Base-by-base conservation (phyloP, 2,888 invertebrate species). In the Gandaritis pyraliata region DNA sequence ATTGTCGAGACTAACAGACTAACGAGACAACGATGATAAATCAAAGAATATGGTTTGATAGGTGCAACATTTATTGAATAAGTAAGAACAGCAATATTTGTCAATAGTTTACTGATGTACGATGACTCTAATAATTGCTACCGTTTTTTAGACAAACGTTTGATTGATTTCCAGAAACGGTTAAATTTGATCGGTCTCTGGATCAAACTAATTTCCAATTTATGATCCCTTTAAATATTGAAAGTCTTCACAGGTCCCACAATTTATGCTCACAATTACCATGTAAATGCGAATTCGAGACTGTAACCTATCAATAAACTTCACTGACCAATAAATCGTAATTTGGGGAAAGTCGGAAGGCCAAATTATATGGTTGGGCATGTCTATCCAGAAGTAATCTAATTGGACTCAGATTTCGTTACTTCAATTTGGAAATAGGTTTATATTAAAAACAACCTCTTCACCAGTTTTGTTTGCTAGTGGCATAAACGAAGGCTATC, bases 201-300 rank as follows among this genome's bases (percentile, higher is more conserved):
- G 23, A 51, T 53, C 59, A 58, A 66, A 58, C 53, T 61, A 23
- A 65, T 67, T 65, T 68, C 15, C 49, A 63, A 55, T 64, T 64
- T 64, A 63, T 64, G 52, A 59, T 64, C 43, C 59, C 30, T 56
- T 59, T 59, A 49, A 59, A 56, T 64, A 64, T 64, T 64, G 49
- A 53, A 64, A 64, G 43, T 52, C 64, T 68, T 66, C 67, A 71
- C 69, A 71, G 65, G 48, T 68, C 52, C 64, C 66, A 64, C 62
- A 65, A 72, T 70, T 70, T 70, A 68, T 69, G 68, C 61, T 53
- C 64, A 66, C 72, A 72, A 72, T 73, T 73, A 73, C 72, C 70
- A 73, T 69, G 70, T 72, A 63, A 73, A 73, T 72, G 72, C 72
- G 72, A 73, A 73, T 66, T 61, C 64, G 64, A 61, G 59, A 64